Conservation (phyloP, 2,797 vertebrate species). For the Phrynocephalus forsythii region DNA sequence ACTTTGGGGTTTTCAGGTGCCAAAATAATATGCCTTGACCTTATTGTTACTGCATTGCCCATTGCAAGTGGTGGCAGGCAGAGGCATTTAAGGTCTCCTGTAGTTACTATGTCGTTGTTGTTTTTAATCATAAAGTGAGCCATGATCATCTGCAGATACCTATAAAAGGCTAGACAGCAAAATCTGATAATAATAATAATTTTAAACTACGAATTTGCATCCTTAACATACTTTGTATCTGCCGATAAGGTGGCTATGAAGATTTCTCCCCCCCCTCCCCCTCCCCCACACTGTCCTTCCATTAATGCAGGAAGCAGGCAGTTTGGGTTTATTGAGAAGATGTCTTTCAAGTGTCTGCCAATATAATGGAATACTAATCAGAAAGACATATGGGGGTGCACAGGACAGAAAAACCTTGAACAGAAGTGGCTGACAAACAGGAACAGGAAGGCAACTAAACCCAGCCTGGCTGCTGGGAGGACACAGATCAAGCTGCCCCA, state of each 20-base stretch:
- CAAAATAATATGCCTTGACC: background rate
- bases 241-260: background rate
- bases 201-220: background rate
- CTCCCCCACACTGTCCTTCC: background rate
- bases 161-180: background rate
- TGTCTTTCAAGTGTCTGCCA: constrained; percentile 18
- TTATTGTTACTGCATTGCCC: background rate
- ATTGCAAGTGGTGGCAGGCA: background rate
- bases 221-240: too few relatives aligned
- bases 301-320: background rate
- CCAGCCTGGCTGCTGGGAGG: background rate
- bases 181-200: background rate
- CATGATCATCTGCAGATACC: background rate
- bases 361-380: background rate
- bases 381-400: background rate
- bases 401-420: constrained; percentile 16
- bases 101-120: background rate
- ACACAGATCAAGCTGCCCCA: background rate
- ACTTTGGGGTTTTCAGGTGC: background rate
- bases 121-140: background rate
- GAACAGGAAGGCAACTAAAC: constrained; percentile 16
- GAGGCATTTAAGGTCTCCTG: background rate
- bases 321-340: background rate
- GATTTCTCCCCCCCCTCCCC: background rate
- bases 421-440: constrained; percentile 15